Conservation (phyloP, 2,113 vertebrate genomes). For the Mixornis gularis region DNA sequence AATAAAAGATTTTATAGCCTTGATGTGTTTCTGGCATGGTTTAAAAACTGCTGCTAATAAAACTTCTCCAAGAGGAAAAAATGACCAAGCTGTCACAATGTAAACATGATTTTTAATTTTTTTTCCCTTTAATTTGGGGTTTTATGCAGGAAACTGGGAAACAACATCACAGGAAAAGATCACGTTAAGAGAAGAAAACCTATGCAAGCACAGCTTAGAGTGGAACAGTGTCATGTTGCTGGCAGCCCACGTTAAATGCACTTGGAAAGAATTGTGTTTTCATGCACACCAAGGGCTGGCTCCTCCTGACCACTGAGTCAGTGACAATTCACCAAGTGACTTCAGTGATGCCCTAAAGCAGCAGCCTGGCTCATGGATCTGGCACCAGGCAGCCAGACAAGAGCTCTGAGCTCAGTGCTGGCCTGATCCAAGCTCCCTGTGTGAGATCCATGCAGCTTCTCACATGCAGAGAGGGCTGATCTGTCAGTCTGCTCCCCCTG, state of each 20-base stretch:
- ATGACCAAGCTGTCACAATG: not conserved
- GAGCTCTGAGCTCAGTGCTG: not conserved
- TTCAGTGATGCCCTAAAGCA: not conserved
- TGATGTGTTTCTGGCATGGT: conserved; percentile 39
- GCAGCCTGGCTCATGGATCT: not conserved
- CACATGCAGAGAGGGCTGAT: not conserved
- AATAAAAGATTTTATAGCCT: conserved; percentile 36
- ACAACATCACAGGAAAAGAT: not conserved
- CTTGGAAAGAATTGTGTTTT: not conserved
- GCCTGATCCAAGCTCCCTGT: not conserved
- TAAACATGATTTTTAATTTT: not conserved
- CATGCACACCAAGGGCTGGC: not conserved
- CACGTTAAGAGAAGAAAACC: not conserved
- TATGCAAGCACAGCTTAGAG: not conserved
- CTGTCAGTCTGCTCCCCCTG: not conserved
- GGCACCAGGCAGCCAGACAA: not conserved
- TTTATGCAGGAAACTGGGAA: not conserved
- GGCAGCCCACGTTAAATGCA: not conserved
- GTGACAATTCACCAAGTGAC: not conserved
- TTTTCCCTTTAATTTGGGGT: not conserved
- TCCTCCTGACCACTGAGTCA: not conserved
- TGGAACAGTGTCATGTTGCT: not conserved
- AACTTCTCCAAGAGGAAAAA: conserved; percentile 43
- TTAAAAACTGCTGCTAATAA: conserved; percentile 27
- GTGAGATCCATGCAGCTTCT: not conserved